Evolutionary conservation across 2,113 vertebrate genomes (phyloP).

Genomic region (Urocolius indicus): DNA sequence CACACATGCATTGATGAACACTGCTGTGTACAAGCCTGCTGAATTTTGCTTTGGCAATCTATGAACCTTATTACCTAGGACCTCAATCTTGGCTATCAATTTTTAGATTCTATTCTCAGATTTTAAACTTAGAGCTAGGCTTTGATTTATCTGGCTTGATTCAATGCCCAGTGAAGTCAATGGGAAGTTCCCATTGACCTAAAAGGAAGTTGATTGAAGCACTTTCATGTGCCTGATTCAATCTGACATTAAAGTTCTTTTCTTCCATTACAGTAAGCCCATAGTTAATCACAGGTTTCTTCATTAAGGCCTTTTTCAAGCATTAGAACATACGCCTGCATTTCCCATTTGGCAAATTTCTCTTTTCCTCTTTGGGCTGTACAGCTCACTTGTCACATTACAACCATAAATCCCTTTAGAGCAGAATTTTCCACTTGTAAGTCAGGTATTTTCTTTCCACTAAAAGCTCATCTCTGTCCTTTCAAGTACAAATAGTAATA

Average conservation of each 20-base stretch:
- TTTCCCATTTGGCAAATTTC: background rate
- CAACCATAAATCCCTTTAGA: background rate
- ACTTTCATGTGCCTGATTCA: background rate
- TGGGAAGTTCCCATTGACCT: background rate
- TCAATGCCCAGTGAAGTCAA: background rate
- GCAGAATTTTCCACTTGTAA: background rate
- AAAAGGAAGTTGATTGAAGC: background rate
- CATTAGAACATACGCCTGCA: background rate
- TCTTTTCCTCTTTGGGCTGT: background rate
- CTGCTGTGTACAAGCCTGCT: background rate
- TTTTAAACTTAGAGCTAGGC: background rate
- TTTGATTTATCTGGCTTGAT: constrained; percentile 22
- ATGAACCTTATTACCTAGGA: background rate
- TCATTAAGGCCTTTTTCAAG: background rate
- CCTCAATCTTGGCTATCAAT: background rate
- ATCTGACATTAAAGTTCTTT: background rate
- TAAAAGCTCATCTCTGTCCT: background rate
- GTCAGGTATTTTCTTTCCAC: background rate
- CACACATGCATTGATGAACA: background rate
- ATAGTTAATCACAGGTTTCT: background rate
- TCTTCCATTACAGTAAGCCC: background rate
- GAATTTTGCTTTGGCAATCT: background rate
- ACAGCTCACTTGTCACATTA: background rate
- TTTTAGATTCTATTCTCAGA: background rate
- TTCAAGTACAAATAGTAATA: constrained; percentile 79